Percentiles rank a stretch among this genome's conserved stretches.
Conservation (phyloP, 2,113 vertebrate genomes). For the Puma concolor region DNA sequence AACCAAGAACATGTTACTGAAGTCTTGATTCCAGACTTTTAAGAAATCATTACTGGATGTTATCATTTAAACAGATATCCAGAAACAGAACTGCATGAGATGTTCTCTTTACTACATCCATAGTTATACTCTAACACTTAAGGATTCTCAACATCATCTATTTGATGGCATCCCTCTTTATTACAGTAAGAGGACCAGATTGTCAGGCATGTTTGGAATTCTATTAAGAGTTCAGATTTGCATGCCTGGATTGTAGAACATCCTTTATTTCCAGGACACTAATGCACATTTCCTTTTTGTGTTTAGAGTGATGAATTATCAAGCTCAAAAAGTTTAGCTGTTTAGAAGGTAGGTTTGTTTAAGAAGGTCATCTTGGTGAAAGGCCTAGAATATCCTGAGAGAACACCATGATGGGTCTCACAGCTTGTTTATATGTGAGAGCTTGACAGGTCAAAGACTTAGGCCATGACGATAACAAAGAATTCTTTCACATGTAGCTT, state of each 20-base stretch:
- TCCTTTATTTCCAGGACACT: constrained; percentile 55
- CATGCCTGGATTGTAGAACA: constrained; percentile 54
- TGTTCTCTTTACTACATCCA: constrained; percentile 7
- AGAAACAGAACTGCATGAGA: constrained; percentile 26
- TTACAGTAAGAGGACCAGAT: constrained; percentile 24
- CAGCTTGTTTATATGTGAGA: neutral
- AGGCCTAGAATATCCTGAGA: constrained; percentile 39
- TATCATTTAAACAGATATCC: constrained; percentile 37
- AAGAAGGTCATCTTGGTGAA: constrained; percentile 54
- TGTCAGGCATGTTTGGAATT: constrained; percentile 70
- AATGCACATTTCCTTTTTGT: neutral
- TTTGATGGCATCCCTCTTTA: constrained; percentile 48
- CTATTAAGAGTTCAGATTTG: constrained; percentile 60
- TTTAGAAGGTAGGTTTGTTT: constrained; percentile 56
- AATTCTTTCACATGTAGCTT: constrained; percentile 25
- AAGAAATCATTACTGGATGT: constrained; percentile 35
- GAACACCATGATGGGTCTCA: constrained; percentile 36
- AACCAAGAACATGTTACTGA: constrained; percentile 40
- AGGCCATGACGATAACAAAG: neutral
- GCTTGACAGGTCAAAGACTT: constrained; percentile 6
- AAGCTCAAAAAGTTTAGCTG: constrained; percentile 51
- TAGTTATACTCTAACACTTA: constrained; percentile 18
- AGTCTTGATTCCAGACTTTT: constrained; percentile 59
- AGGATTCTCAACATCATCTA: constrained; percentile 46
- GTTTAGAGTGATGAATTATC: constrained; percentile 22